Evolutionary conservation across 2,888 invertebrate species (phyloP), one percentile per base, ranked within the genome.

Genomic region (Caenorhabditis sp.): DNA sequence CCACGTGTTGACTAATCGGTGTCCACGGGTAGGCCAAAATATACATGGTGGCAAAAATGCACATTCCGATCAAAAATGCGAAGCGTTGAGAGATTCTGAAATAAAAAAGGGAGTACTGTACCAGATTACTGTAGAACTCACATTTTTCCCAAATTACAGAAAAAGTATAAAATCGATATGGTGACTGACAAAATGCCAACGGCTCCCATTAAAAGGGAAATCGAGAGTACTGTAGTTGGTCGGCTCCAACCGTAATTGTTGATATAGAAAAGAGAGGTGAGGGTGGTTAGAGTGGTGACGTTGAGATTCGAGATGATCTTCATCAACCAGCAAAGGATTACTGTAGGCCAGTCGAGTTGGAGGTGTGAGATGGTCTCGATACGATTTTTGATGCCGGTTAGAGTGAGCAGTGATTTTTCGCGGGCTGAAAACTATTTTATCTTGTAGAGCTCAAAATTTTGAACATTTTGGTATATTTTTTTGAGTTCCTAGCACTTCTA

Each of bases 271-370:
- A 77, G 69, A 4, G 76, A 62, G 5, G 69, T 63, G 14, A 77
- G 56, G 20, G 78, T 78, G 21, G 65, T 67, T 10, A 80, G 60
- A 0, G 78, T 78, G 59, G 77, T 72, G n/a, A 76, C 61, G 0
- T 76, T 63, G 4, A 80, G 59, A 1, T 69, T 71, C 12, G 71
- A 52, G 4, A 67, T 58, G 57, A 78, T 75, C 59, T 76, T 80
- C 49, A 75, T 59, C 23, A 75, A 36, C 76, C 77, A 77, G 52
- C 80, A 80, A 57, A 80, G 63, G 12, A 73, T 25, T n/a, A 80
- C 68, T 43, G 76, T 72, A 10, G 70, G 65, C 80, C 80, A 80
- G 58, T 68, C 61, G 14, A 80, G 54, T 23, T 75, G 67, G 63
- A 72, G 62, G 20, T 67, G 56, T 27, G 69, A 50, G 8, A 76